These are phyloP conservation scores for Limnephilus rhombicus DNA, from an alignment of 2,888 invertebrate genomes.

Conservation along the genomic window DNA sequence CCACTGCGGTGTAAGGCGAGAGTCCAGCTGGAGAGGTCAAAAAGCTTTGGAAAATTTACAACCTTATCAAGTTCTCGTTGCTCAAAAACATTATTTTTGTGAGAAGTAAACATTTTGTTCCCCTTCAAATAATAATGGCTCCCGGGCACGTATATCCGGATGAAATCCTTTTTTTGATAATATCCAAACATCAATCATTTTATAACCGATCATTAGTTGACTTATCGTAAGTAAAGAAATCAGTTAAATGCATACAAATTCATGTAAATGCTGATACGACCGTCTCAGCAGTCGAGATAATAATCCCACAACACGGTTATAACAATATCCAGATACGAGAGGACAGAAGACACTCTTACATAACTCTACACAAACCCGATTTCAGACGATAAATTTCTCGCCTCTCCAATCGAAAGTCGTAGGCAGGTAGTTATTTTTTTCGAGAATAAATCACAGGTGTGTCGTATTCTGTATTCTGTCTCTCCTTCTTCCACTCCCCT, in stretches of 20 bases:
- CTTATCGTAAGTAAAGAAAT: no score
- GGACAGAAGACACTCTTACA: neutral
- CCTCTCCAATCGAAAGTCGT: constrained; percentile 10
- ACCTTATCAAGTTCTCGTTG: neutral
- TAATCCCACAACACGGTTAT: neutral
- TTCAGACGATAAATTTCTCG: constrained; percentile 80
- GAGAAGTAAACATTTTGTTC: no score
- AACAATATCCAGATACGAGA: neutral
- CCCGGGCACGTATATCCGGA: neutral
- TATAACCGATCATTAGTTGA: neutral
- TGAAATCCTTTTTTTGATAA: neutral
- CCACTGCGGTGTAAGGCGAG: no score
- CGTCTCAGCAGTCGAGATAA: neutral
- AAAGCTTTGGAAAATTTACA: neutral
- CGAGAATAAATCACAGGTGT: constrained; percentile 31
- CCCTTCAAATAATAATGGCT: neutral
- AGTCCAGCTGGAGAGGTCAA: no score
- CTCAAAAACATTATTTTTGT: neutral
- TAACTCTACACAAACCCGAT: neutral
- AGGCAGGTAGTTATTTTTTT: constrained; percentile 28
- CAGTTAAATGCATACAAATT: neutral
- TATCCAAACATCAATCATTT: neutral
- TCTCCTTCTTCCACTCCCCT: neutral
- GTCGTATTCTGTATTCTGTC: neutral
- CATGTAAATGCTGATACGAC: neutral